phyloP scores from a whole-genome alignment of 2,888 invertebrate genomes.

The Lamproptera curius region DNA sequence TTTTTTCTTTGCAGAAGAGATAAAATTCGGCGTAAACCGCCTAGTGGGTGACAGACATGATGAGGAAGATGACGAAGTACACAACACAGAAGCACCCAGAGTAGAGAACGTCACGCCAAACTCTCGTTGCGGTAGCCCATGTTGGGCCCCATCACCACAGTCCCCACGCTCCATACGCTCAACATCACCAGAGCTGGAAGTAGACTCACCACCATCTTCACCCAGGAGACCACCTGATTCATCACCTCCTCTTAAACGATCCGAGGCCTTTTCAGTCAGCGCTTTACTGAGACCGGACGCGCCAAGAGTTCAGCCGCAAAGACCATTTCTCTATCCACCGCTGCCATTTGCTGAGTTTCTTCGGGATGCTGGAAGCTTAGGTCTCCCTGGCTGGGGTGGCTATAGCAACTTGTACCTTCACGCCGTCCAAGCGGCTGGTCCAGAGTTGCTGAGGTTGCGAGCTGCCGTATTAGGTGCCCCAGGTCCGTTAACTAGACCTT shows the following conservation, averaged over 20 bases:
- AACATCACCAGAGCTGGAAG: slow-evolving; percentile 86
- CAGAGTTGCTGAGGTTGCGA: slow-evolving; percentile 58
- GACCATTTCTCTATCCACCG: slow-evolving; percentile 81
- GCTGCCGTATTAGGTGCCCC: slow-evolving; percentile 72
- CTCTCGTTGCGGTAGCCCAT: slow-evolving; percentile 73
- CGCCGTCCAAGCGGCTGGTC: slow-evolving; percentile 81
- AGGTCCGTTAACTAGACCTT: slow-evolving; percentile 75
- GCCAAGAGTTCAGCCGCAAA: slow-evolving; percentile 78
- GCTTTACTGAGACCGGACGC: slow-evolving; percentile 89
- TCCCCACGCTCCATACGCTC: slow-evolving; percentile 71
- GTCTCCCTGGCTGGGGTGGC: slow-evolving; percentile 76
- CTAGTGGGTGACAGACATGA: slow-evolving; percentile 83
- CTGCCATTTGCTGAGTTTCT: slow-evolving; percentile 80
- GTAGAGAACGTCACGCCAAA: slow-evolving; percentile 64
- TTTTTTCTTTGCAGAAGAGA: slow-evolving; percentile 82
- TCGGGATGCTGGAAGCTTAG: slow-evolving; percentile 73
- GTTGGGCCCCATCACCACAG: slow-evolving; percentile 73
- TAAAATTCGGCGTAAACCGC: slow-evolving; percentile 91
- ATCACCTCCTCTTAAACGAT: slow-evolving; percentile 80
- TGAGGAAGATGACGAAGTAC: slow-evolving; percentile 77
- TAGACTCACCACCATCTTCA: slow-evolving; percentile 84
- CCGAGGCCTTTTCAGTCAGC: slow-evolving; percentile 90
- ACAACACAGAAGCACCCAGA: slow-evolving; percentile 53
- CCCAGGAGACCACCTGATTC: slow-evolving; percentile 74
- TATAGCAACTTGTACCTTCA: slow-evolving; percentile 81